Evolutionary conservation across 1,140 invertebrate species (phyloP).

Genomic region (Branchinecta lindahli): DNA sequence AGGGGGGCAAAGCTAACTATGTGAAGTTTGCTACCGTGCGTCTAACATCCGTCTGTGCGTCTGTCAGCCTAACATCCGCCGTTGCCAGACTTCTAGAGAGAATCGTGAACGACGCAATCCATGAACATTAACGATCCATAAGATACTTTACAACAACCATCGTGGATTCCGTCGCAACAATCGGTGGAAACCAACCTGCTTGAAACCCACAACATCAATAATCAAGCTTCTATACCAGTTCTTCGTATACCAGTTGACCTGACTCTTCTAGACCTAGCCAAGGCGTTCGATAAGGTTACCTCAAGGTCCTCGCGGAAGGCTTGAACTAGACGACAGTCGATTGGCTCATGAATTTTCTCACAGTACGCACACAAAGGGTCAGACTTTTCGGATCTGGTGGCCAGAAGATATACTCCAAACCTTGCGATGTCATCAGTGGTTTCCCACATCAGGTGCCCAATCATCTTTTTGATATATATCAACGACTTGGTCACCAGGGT

Average conservation of each 20-base stretch:
- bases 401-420: no score
- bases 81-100: background rate
- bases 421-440: no score
- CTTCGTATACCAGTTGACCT: background rate
- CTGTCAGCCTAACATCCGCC: slow-evolving; percentile 3
- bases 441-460: no score
- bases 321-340: no score
- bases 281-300: background rate
- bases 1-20: background rate
- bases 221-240: background rate
- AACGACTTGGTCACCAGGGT: no score
- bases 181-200: slow-evolving; percentile 8
- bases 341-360: no score
- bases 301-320: no score
- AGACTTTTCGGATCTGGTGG: no score
- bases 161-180: slow-evolving; percentile 8
- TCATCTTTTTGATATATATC: no score
- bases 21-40: slow-evolving; percentile 3
- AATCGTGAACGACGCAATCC: slow-evolving; percentile 8
- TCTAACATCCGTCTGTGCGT: background rate
- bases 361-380: no score
- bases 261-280: slow-evolving; percentile 4
- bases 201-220: background rate
- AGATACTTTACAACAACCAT: background rate
- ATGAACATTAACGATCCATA: slow-evolving; percentile 4